Evolutionary conservation across 2,888 invertebrate species (phyloP), one percentile per base, ranked within the genome.

Genomic region (Amitus sp.): DNA sequence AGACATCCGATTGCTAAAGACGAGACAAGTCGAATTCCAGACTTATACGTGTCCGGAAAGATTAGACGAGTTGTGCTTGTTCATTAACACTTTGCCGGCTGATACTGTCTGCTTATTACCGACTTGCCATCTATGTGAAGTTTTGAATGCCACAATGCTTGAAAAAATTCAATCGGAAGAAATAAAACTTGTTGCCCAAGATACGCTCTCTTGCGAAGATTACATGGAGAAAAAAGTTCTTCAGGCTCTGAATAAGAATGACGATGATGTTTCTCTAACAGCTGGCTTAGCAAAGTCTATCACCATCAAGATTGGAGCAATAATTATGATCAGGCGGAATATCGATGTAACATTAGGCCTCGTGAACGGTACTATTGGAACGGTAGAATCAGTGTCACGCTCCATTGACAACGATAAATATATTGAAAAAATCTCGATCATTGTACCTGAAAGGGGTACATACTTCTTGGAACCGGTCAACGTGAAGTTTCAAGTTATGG

Each of bases 41-140:
- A 6, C 12, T 12, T 7, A 2, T 15, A 13, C 34, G 13, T 34
- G n/a, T 4, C 23, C 39, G n/a, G 5, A 10, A 5, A 33, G 19
- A 17, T 49, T 56, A 28, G 45, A 42, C 12, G 57, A 57, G 12
- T 34, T 50, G 17, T 58, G 58, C 30, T 18, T 23, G 15, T 56
- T 52, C n/a, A 46, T 52, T 13, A n/a, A 46, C 4, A 46, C 30
- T n/a, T 49, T 64, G 42, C 59, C 63, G n/a, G 7, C 6, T 12
- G 66, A 72, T 62, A 62, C 73, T 10, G 68, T 75, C 46, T 74
- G 72, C 50, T 65, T 74, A 40, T 53, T 75, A 30, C 68, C 72
- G 17, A 74, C 72, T 10, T 68, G 67, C 59, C 54, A 73, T 47
- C 63, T 71, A 43, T 67, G 67, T 43, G 43, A 59, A 23, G 9